These are phyloP conservation scores for Chesias legatella DNA, from an alignment of 2,888 invertebrate species.

Conservation along the genomic window DNA sequence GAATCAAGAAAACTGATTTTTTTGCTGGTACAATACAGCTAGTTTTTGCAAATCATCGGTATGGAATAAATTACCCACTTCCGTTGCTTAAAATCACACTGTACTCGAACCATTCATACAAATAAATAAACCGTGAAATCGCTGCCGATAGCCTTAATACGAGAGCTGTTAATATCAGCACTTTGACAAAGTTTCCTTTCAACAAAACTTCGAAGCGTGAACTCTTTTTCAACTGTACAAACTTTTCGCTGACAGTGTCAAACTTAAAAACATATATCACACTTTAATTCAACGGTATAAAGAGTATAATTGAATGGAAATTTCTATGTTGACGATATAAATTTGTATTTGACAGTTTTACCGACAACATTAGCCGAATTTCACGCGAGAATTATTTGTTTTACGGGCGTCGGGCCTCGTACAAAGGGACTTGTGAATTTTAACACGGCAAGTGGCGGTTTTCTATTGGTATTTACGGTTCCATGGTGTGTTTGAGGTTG, in stretches of 20 bases:
- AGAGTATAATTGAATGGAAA: conserved; percentile 2
- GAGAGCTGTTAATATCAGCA: conserved; percentile 55
- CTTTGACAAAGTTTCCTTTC: conserved; percentile 49
- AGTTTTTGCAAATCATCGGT: conserved; percentile 4
- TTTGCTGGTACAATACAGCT: conserved; percentile 13
- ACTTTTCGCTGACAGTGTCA: conserved; percentile 7
- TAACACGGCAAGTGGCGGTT: conserved; percentile 59
- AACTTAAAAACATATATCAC: background rate
- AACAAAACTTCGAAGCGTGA: conserved; percentile 54
- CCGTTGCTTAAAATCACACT: conserved; percentile 46
- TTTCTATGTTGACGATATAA: background rate
- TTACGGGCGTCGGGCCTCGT: conserved; percentile 49
- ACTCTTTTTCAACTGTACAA: conserved; percentile 32
- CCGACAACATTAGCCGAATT: conserved; percentile 59
- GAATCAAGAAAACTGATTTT: conserved; percentile 14
- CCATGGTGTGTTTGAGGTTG: conserved; percentile 43
- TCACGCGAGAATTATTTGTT: conserved; percentile 72
- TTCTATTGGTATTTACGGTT: conserved; percentile 51
- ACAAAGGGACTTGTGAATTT: conserved; percentile 67
- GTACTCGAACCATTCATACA: conserved; percentile 38
- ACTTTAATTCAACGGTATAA: conserved; percentile 14
- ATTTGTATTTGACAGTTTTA: conserved; percentile 40
- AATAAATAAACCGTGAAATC: conserved; percentile 48
- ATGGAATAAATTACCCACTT: conserved; percentile 20
- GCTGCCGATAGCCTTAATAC: conserved; percentile 45